Percentiles rank a stretch among this genome's conserved stretches.
These are phyloP conservation scores for Monopterus albus DNA, from an alignment of 2,113 vertebrate species.

Conservation along the genomic window DNA sequence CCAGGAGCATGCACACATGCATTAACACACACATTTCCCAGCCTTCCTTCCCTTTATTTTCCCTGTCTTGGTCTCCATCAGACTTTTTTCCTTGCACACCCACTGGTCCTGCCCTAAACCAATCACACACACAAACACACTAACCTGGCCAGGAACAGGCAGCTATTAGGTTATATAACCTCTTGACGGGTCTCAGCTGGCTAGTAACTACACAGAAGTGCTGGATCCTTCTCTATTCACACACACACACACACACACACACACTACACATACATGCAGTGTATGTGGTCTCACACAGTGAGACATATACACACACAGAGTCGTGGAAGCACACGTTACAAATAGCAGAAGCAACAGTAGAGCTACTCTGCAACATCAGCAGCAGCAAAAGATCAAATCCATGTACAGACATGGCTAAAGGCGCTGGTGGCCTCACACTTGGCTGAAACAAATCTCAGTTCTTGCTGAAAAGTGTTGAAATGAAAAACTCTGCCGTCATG, in stretches of 20 bases:
- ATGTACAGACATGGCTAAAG: too few species aligned
- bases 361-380: background rate
- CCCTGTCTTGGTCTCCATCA: too few species aligned
- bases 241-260: slow-evolving; percentile 24
- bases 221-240: slow-evolving; percentile 18
- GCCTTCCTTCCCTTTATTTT: background rate
- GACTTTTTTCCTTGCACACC: background rate
- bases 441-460: too few species aligned
- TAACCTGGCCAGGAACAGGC: slow-evolving; percentile 40
- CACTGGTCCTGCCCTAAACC: background rate
- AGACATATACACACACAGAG: background rate
- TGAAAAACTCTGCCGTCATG: too few species aligned
- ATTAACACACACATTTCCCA: background rate
- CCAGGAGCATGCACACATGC: slow-evolving; percentile 20
- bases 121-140: slow-evolving; percentile 18
- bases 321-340: slow-evolving; percentile 4
- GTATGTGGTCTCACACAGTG: slow-evolving; percentile 7
- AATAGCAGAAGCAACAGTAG: background rate
- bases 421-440: too few species aligned
- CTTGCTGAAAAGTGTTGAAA: too few species aligned
- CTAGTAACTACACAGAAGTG: slow-evolving; percentile 35
- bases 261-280: background rate
- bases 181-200: slow-evolving; percentile 72
- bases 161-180: slow-evolving; percentile 72
- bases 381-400: too few species aligned